Evolutionary conservation across 2,797 vertebrate genomes (phyloP), one percentile per base, ranked within the genome.

Genomic region (Enteromius afrohamiltoni): DNA sequence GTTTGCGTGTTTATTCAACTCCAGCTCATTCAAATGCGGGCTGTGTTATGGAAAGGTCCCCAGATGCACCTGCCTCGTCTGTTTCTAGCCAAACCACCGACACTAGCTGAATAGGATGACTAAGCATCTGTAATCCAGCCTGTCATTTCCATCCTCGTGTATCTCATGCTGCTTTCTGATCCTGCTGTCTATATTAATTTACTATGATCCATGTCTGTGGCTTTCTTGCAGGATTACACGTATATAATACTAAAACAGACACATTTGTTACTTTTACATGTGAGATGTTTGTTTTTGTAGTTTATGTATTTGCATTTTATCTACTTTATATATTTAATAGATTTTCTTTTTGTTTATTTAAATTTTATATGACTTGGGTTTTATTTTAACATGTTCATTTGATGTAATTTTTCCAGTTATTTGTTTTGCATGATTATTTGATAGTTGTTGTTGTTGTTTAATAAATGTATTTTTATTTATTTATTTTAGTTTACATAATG

Each of bases 41-140:
- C 70, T 47, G 80, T 82, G 85, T 86, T 83, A 68, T 86, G 71
- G 79, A 88, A 89, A 85, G 83, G 71, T 82, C 85, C 82, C 82
- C 79, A 85, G 79, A 85, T 88, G 88, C 85, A 86, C 83, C 83
- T 89, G 86, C 81, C 82, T 86, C 79, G 68, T 80, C 75, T 86
- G 83, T 84, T 85, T 74, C 83, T 82, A 83, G 64, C 71, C 78
- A 87, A 84, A 79, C 68, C 77, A 74, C 80, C 13, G 73, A 74
- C 65, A 74, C 40, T 78, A 37, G 51, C 58, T 86, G 47, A 86
- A 77, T 84, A 60, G 77, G 70, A 83, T 83, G 69, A 85, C 69
- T 49, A 71, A 79, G 47, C 53, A 79, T 78, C 26, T 78, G 37
- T 78, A 62, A 83, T 60, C 26, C 1, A 0, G 9, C 53, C 21